Percentiles rank a stretch among this genome's conserved stretches.
Conservation (phyloP, 2,888 invertebrate species). For the Hydriomena furcata region DNA sequence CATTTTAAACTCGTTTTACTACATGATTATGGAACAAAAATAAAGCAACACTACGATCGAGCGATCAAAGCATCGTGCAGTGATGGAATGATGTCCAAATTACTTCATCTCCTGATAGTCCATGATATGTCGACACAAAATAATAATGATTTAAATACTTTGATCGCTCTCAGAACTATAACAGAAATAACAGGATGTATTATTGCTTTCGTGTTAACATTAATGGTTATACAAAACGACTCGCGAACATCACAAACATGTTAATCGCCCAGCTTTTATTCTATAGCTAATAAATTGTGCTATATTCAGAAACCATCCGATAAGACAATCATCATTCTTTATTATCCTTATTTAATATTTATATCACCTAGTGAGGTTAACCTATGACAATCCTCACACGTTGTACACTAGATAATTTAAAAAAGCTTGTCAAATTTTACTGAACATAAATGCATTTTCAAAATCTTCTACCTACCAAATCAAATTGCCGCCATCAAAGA, state of each 20-base stretch:
- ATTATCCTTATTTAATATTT: constrained; percentile 61
- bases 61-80: constrained; percentile 46
- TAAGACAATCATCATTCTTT: constrained; percentile 57
- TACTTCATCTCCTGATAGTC: constrained; percentile 43
- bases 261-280: constrained; percentile 51
- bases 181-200: constrained; percentile 37
- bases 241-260: constrained; percentile 43
- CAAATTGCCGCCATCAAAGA: neutral
- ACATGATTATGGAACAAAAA: constrained; percentile 68
- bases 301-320: constrained; percentile 64
- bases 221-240: constrained; percentile 50
- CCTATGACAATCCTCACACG: constrained; percentile 70
- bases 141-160: constrained; percentile 35
- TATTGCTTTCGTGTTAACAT: constrained; percentile 58
- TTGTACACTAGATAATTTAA: constrained; percentile 21
- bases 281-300: constrained; percentile 79
- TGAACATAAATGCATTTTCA: constrained; percentile 11
- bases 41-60: constrained; percentile 56
- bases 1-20: neutral
- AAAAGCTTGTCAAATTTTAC: constrained; percentile 1
- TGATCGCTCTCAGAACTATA: constrained; percentile 46
- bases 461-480: constrained; percentile 5
- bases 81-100: constrained; percentile 35
- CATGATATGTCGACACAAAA: constrained; percentile 59
- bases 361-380: constrained; percentile 81